phyloP scores from a whole-genome alignment of 2,113 vertebrate genomes.

The Microcebus murinus region DNA sequence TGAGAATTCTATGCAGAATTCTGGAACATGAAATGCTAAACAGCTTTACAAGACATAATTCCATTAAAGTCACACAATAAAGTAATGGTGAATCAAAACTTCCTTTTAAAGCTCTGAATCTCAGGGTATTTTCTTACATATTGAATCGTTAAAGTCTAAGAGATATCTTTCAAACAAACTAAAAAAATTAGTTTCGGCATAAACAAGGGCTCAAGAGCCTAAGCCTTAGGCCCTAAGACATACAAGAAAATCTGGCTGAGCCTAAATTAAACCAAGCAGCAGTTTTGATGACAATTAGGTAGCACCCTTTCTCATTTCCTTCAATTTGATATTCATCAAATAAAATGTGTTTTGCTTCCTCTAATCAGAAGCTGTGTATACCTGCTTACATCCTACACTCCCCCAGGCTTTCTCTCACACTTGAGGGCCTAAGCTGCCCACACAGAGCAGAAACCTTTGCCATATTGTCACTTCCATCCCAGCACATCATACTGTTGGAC shows the following conservation, averaged over 20 bases:
- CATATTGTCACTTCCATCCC: background rate
- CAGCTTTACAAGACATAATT: constrained; percentile 23
- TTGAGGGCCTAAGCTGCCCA: background rate
- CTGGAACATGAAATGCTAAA: constrained; percentile 43
- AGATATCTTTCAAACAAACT: constrained; percentile 38
- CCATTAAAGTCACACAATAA: constrained; percentile 50
- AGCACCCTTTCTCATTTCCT: constrained; percentile 43
- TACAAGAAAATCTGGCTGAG: constrained; percentile 42
- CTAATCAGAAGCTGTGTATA: constrained; percentile 20
- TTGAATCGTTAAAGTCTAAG: constrained; percentile 26
- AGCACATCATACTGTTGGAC: background rate
- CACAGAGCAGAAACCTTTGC: background rate
- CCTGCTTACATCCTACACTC: background rate
- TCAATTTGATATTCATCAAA: constrained; percentile 54
- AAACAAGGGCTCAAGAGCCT: constrained; percentile 35
- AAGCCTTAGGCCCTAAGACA: background rate
- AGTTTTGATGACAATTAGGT: constrained; percentile 37
- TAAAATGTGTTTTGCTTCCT: constrained; percentile 35
- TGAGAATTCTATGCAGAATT: constrained; percentile 22
- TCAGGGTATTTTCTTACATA: constrained; percentile 41
- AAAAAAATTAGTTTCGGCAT: background rate
- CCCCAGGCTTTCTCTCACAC: background rate
- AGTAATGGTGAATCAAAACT: constrained; percentile 45
- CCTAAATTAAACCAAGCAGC: constrained; percentile 59
- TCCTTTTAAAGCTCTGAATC: constrained; percentile 48